Conservation (phyloP, 2,113 vertebrate genomes). For the Loxodonta africana region DNA sequence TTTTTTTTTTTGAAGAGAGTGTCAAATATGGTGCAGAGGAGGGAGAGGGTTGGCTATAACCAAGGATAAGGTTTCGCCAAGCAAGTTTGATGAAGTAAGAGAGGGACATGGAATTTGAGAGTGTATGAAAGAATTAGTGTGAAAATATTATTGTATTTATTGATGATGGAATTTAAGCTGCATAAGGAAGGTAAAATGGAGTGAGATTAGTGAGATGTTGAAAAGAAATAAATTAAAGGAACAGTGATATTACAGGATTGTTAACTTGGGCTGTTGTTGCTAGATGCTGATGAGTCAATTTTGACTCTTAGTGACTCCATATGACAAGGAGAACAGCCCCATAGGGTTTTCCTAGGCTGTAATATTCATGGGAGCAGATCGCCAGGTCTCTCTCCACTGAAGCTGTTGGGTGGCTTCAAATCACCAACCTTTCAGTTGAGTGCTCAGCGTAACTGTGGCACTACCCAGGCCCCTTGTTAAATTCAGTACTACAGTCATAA, state of each 20-base stretch:
- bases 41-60: not conserved
- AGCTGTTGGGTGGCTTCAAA: too few relatives aligned
- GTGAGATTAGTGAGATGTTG: not conserved
- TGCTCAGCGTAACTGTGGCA: too few relatives aligned
- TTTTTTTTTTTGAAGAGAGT: not conserved
- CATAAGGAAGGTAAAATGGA: not conserved
- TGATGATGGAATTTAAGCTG: not conserved
- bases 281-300: not conserved
- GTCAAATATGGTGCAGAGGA: not conserved
- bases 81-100: not conserved
- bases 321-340: not conserved
- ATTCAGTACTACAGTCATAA: not conserved
- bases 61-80: not conserved
- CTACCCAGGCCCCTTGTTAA: too few relatives aligned
- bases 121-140: not conserved
- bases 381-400: too few relatives aligned
- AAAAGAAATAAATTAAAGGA: not conserved
- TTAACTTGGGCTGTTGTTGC: not conserved
- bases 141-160: not conserved
- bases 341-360: too few relatives aligned
- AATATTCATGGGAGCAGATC: too few relatives aligned
- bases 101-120: not conserved
- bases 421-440: too few relatives aligned
- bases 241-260: not conserved
- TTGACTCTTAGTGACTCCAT: not conserved